Percentiles rank a stretch among this genome's conserved stretches.
These are phyloP conservation scores for Rhinichthys osculus DNA, from an alignment of 2,797 vertebrate species.

Conservation along the genomic window DNA sequence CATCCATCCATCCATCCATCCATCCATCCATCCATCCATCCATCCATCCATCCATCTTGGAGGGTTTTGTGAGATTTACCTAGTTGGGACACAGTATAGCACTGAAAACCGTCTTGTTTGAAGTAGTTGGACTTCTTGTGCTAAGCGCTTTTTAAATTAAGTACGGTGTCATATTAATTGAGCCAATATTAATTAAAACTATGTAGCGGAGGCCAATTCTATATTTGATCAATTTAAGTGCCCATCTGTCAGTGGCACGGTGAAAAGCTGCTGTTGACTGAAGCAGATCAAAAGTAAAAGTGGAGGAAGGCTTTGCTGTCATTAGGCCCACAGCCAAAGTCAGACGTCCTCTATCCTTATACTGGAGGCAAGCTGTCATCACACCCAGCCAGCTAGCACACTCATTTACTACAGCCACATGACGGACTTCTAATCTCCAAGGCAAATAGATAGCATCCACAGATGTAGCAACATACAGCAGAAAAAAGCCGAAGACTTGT, in stretches of 20 bases:
- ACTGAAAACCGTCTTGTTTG: slow-evolving; percentile 21
- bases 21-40: too few species aligned
- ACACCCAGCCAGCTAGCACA: slow-evolving; percentile 52
- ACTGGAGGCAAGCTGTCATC: slow-evolving; percentile 61
- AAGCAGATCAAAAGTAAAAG: slow-evolving; percentile 65
- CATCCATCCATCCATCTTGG: neutral
- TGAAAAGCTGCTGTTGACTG: slow-evolving; percentile 65
- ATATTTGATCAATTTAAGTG: slow-evolving; percentile 68
- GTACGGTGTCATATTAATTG: slow-evolving; percentile 65
- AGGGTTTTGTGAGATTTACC: neutral
- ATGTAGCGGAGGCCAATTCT: slow-evolving; percentile 64
- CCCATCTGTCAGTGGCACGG: slow-evolving; percentile 70
- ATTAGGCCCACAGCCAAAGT: slow-evolving; percentile 66
- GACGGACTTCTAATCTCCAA: slow-evolving; percentile 65
- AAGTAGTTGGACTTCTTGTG: slow-evolving; percentile 48
- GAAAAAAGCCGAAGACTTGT: slow-evolving; percentile 7
- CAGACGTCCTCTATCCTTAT: slow-evolving; percentile 56
- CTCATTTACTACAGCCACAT: slow-evolving; percentile 60
- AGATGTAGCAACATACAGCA: slow-evolving; percentile 51
- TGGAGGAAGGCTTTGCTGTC: slow-evolving; percentile 66
- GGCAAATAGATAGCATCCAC: slow-evolving; percentile 60
- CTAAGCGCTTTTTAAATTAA: slow-evolving; percentile 68
- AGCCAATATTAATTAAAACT: slow-evolving; percentile 68
- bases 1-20: too few species aligned
- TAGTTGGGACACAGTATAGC: neutral